Evolutionary conservation across 2,888 invertebrate genomes (phyloP), one percentile per base, ranked within the genome.

Genomic region (Acronicta alni): DNA sequence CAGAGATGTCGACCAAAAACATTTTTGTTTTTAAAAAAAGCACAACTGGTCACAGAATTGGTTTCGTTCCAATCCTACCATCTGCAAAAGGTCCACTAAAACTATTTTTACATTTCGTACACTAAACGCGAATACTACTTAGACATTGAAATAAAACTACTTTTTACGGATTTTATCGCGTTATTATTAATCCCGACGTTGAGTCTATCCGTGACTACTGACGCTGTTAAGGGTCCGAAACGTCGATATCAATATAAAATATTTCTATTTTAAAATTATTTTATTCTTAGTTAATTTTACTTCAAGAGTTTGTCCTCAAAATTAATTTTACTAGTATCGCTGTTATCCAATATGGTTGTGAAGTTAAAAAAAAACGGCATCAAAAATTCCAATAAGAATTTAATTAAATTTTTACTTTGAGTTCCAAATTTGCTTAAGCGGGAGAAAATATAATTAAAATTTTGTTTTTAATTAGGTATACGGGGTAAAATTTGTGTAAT

Each of bases 1-100:
- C 53, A 52, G 56, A 66, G 67, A 53, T 67, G 61, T 58, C 56
- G 80, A 20, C 57, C 76, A 70, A 64, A 55, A n/a, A n/a, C n/a
- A n/a, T n/a, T n/a, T n/a, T n/a, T n/a, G n/a, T n/a, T n/a, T n/a
- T n/a, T n/a, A n/a, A n/a, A n/a, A n/a, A n/a, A n/a, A n/a, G n/a
- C 42, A 43, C 17, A 16, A 20, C 43, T 76, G 69, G 80, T 37
- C 45, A 44, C 38, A 46, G 43, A 51, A 46, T 65, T 57, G 64
- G 46, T 49, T 67, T 67, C 70, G 57, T 61, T 16, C 54, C 67
- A 46, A 63, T 61, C n/a, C 55, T 66, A 49, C 62, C 54, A 70
- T 77, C 68, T 72, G 48, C 63, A 58, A 76, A 63, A 53, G 70
- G 76, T 74, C 7, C 20, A 20, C 20, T 20, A 20, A 20, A 20